phyloP scores from a whole-genome alignment of 2,888 invertebrate species.

The Watsonalla binaria region DNA sequence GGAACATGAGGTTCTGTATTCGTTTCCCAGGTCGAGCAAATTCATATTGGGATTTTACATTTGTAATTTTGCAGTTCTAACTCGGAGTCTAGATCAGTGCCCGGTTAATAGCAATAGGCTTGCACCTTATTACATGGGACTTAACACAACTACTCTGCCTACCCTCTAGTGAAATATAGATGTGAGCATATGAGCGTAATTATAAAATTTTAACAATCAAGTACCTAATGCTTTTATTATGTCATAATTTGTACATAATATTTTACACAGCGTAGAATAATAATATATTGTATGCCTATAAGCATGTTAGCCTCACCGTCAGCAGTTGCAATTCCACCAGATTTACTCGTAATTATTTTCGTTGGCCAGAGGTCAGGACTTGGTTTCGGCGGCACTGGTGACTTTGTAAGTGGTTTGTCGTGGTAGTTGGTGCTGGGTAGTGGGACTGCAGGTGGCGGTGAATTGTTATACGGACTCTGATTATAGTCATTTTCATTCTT shows the following conservation, averaged over 20 bases:
- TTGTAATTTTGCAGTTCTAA: no score
- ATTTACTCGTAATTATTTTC: conserved; percentile 83
- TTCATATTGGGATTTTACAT: no score
- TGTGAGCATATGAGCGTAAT: no score
- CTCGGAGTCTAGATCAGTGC: no score
- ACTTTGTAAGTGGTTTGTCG: conserved; percentile 66
- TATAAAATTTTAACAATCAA: no score
- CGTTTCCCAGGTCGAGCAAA: no score
- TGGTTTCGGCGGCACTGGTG: conserved; percentile 77
- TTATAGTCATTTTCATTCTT: conserved; percentile 82
- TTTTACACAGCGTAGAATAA: background rate
- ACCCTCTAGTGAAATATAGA: no score
- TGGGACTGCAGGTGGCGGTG: conserved; percentile 78
- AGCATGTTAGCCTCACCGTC: conserved; percentile 80
- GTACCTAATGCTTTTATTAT: no score
- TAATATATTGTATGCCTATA: background rate
- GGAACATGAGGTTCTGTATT: no score
- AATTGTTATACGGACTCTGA: conserved; percentile 75
- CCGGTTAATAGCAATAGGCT: no score
- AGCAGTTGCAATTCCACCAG: conserved; percentile 89
- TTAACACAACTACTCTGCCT: no score
- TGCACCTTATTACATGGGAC: no score
- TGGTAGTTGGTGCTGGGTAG: conserved; percentile 65
- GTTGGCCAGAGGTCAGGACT: conserved; percentile 81
- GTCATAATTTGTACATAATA: background rate